Percentiles rank a stretch among this genome's conserved stretches.
These are phyloP conservation scores for Acleris sparsana DNA, from an alignment of 2,888 invertebrate genomes.

Conservation along the genomic window DNA sequence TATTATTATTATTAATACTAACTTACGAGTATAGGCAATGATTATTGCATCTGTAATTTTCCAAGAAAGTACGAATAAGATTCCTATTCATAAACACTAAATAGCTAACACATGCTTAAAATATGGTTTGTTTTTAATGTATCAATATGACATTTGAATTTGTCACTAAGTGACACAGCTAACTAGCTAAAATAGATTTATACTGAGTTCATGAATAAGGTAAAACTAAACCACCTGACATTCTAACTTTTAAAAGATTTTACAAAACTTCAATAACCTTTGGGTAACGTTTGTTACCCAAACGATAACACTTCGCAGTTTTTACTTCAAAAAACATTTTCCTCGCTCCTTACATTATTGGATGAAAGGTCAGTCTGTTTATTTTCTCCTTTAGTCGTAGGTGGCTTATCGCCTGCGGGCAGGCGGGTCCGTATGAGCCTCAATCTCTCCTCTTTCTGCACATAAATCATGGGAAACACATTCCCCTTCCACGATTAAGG, in stretches of 20 bases:
- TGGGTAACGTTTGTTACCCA: too few species aligned
- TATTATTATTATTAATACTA: too few species aligned
- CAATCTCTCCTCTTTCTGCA: conserved; percentile 67
- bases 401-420: conserved; percentile 78
- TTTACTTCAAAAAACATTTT: conserved; percentile 44
- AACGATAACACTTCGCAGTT: neutral
- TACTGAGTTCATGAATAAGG: too few species aligned
- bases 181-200: too few species aligned
- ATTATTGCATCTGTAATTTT: too few species aligned
- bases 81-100: too few species aligned
- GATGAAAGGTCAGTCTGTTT: conserved; percentile 71
- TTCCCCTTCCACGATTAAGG: conserved; percentile 74
- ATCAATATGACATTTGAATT: too few species aligned
- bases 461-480: conserved; percentile 81
- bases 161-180: too few species aligned
- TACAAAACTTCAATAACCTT: neutral
- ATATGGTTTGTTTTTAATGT: too few species aligned
- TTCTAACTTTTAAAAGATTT: neutral
- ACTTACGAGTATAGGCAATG: too few species aligned
- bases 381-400: conserved; percentile 75
- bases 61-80: too few species aligned
- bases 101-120: too few species aligned
- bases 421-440: conserved; percentile 68
- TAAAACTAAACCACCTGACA: neutral
- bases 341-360: conserved; percentile 59